Evolutionary conservation across 2,113 vertebrate genomes (phyloP).

Genomic region (Acrocephalus arundinaceus): DNA sequence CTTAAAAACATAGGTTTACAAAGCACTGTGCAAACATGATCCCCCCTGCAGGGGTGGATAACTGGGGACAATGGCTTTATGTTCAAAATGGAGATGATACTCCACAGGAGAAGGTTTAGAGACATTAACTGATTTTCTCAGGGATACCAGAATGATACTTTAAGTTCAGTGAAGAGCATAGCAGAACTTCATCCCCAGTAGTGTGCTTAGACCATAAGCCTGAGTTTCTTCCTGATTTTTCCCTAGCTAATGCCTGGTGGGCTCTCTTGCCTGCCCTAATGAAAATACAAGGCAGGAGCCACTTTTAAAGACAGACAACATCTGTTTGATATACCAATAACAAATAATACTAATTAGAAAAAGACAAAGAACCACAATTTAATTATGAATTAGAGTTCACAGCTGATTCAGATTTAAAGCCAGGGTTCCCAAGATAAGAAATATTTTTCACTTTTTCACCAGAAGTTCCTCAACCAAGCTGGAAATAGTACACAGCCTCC

Average conservation of each 20-base stretch:
- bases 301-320: neutral
- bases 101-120: neutral
- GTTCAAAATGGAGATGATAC: neutral
- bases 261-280: neutral
- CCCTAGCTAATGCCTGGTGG: neutral
- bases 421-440: neutral
- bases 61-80: neutral
- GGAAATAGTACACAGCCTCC: neutral
- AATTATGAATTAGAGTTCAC: neutral
- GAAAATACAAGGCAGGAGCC: neutral
- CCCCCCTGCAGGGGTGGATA: neutral
- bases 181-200: neutral
- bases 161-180: neutral
- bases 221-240: neutral
- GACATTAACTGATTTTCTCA: neutral
- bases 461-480: neutral
- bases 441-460: neutral
- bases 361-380: neutral
- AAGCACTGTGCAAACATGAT: neutral
- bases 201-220: neutral
- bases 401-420: neutral
- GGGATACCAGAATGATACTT: neutral
- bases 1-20: neutral
- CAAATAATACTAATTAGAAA: neutral
- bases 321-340: neutral